Evolutionary conservation across 2,888 invertebrate genomes (phyloP).

Genomic region (Sepioteuthis lessoniana): DNA sequence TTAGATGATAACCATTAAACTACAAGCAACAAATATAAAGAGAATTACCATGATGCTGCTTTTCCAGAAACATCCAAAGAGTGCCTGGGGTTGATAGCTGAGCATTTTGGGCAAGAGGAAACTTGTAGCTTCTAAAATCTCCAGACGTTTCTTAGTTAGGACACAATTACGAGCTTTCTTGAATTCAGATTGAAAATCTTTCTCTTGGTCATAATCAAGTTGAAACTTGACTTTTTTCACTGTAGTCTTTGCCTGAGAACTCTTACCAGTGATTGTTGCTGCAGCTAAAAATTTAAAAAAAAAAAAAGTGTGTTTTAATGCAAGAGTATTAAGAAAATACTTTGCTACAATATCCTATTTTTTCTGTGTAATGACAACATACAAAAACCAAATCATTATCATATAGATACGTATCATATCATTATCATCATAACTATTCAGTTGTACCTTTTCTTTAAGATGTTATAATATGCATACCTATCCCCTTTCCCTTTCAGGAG

Average conservation of each 20-base stretch:
- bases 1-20: too few species aligned
- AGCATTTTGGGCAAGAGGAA: conserved; percentile 72
- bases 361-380: too few species aligned
- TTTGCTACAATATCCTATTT: too few species aligned
- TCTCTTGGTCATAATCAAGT: conserved; percentile 70
- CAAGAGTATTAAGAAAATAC: too few species aligned
- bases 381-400: too few species aligned
- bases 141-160: conserved; percentile 70
- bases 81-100: conserved; percentile 67
- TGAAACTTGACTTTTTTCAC: conserved; percentile 67
- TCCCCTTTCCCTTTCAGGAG: too few species aligned
- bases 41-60: conserved; percentile 55
- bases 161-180: conserved; percentile 60
- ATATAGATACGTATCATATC: too few species aligned
- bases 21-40: too few species aligned
- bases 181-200: conserved; percentile 61
- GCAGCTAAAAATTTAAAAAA: conserved; percentile 50
- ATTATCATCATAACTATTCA: too few species aligned
- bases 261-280: conserved; percentile 50
- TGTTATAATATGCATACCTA: too few species aligned
- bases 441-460: too few species aligned
- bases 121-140: conserved; percentile 68
- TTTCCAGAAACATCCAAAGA: conserved; percentile 65
- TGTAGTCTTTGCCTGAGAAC: conserved; percentile 54
- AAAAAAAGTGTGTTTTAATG: too few species aligned